A percentile compares a stretch with the other conserved stretches of the same genome.
Evolutionary conservation across 2,888 invertebrate genomes (phyloP).

Genomic region (Eugnorisma glareosa): DNA sequence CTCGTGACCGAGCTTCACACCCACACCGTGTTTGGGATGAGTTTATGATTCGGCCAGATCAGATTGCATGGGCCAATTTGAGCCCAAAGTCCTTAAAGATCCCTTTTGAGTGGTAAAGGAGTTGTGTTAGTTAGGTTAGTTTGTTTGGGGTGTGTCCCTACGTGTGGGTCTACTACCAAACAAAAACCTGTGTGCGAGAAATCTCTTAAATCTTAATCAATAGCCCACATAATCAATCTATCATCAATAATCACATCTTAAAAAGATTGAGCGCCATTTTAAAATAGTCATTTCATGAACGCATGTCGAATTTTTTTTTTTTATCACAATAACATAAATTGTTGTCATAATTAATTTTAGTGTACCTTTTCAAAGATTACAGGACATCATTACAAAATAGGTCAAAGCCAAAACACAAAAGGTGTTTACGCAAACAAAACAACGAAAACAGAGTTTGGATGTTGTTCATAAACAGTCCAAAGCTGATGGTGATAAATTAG

Average conservation of each 20-base stretch:
- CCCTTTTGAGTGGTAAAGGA: no score
- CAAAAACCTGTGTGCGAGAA: no score
- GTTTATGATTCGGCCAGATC: not conserved
- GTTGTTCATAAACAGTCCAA: slow-evolving; percentile 21
- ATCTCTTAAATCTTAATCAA: no score
- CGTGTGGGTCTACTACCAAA: no score
- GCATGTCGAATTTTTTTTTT: no score
- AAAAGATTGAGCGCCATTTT: no score
- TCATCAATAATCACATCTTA: no score
- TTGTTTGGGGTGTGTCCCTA: no score
- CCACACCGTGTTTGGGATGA: not conserved
- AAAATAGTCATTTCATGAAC: no score
- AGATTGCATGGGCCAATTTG: not conserved
- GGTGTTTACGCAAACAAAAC: slow-evolving; percentile 33
- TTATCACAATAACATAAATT: no score
- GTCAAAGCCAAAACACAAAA: slow-evolving; percentile 27
- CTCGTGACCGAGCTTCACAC: not conserved
- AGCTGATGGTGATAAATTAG: slow-evolving; percentile 38
- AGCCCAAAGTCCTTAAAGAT: not conserved
- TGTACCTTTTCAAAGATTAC: not conserved
- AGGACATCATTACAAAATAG: slow-evolving; percentile 11
- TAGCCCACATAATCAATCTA: no score
- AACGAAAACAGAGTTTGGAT: slow-evolving; percentile 11
- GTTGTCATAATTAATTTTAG: not conserved
- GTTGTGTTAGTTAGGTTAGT: no score